phyloP scores from a whole-genome alignment of 2,797 vertebrate species.

The Cephalopachus bancanus region DNA sequence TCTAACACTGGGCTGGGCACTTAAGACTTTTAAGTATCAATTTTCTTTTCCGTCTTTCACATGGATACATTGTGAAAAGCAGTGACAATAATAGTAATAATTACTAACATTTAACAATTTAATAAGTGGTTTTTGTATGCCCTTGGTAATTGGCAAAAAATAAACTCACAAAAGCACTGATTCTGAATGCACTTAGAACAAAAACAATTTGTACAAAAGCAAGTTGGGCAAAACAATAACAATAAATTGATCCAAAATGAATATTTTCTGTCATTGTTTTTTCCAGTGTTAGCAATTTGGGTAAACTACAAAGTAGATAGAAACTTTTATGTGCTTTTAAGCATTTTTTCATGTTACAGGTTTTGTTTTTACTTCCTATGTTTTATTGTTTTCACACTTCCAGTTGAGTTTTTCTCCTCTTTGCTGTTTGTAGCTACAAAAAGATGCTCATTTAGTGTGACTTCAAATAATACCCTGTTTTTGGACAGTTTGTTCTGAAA shows the following conservation, averaged over 20 bases:
- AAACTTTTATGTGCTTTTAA: constrained; percentile 28
- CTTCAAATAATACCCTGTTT: constrained; percentile 37
- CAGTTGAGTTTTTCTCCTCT: constrained; percentile 50
- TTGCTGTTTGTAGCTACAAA: constrained; percentile 57
- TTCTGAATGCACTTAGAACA: neutral
- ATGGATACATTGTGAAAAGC: neutral
- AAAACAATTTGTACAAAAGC: constrained; percentile 32
- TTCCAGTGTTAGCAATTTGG: neutral
- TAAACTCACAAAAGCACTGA: neutral
- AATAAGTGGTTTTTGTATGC: neutral
- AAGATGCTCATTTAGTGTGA: constrained; percentile 45
- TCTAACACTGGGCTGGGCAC: neutral
- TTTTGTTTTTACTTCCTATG: constrained; percentile 20
- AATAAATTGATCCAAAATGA: neutral
- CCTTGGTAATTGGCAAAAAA: neutral
- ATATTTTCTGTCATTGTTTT: constrained; percentile 8
- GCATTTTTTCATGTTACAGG: constrained; percentile 26
- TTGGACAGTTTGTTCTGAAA: constrained; percentile 23
- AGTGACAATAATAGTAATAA: neutral
- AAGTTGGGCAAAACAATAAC: constrained; percentile 6
- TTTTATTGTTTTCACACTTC: constrained; percentile 71
- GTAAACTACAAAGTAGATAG: neutral
- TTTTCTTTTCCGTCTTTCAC: neutral
- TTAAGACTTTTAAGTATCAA: neutral
- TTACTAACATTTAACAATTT: constrained; percentile 25